Base-by-base conservation (phyloP, 2,113 vertebrate species). In the Salvelinus namaycush region DNA sequence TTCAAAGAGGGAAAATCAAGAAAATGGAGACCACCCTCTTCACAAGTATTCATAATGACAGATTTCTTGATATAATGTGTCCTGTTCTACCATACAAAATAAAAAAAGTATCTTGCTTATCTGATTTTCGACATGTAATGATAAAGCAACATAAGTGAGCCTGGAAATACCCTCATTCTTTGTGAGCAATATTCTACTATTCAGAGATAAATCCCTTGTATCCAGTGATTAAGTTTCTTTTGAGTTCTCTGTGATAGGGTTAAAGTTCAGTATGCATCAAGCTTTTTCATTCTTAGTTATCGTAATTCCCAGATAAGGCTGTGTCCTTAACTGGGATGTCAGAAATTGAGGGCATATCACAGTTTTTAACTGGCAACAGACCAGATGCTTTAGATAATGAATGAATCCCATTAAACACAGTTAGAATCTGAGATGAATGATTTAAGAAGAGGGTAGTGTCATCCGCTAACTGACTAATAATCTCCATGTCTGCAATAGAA, bases 391-490 rank as follows among this genome's bases (percentile, higher is more conserved):
- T 59, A 12, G 75, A 76, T 20, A 76, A 76, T 11, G 8, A n/a
- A 12, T 70, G 6, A n/a, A 76, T 76, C 6, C 69, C 3, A 29
- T 60, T 22, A 4, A 76, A 4, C 6, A 68, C 67, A 27, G 20
- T 12, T 54, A 26, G 66, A 8, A 76, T 60, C 49, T 70, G 64
- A 48, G 60, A n/a, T 8, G 11, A 11, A 39, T 76, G 20, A n/a
- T 20, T 76, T 20, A 70, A 24, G 13, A 70, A 60, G 5, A 76
- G 27, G 3, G 75, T 70, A 3, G 44, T 76, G 20, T 76, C 67
- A 59, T 76, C 66, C 7, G 54, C 49, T n/a, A 70, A n/a, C 20
- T 70, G 75, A 60, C 75, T 76, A 27, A 70, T 76, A 57, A 76
- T 59, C 4, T 27, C 5, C 67, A 11, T 76, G 7, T 68, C 74